Percentiles rank a stretch among this genome's conserved stretches.
Evolutionary conservation across 2,888 invertebrate genomes (phyloP).

Genomic region (Anoplius nigerrimus): DNA sequence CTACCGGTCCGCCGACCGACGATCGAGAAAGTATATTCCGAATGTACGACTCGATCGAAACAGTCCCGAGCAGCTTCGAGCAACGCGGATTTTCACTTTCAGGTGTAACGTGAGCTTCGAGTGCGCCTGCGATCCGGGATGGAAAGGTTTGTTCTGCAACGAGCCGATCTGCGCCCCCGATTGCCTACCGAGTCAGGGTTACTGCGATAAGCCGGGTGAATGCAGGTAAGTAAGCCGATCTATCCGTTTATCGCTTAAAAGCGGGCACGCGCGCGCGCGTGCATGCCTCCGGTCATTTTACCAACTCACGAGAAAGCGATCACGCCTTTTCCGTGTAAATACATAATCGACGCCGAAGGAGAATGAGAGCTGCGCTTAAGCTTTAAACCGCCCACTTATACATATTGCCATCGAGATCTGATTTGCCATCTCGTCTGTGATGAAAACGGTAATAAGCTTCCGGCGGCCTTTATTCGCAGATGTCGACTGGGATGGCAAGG

Average conservation of each 20-base stretch:
- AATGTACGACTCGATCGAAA: too few species aligned
- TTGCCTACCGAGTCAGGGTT: constrained; percentile 90
- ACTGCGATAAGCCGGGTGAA: constrained; percentile 90
- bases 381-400: too few species aligned
- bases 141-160: constrained; percentile 92
- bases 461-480: constrained; percentile 74
- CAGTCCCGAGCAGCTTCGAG: background rate
- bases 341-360: too few species aligned
- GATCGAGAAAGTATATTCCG: constrained; percentile 27
- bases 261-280: too few species aligned
- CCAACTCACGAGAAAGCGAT: too few species aligned
- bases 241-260: too few species aligned
- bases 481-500: constrained; percentile 96
- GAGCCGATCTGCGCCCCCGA: constrained; percentile 91
- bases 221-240: constrained; percentile 77
- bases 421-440: background rate
- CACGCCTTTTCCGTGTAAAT: too few species aligned
- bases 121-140: constrained; percentile 89
- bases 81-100: constrained; percentile 50
- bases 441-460: background rate
- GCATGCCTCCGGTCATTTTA: too few species aligned
- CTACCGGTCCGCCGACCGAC: constrained; percentile 10
- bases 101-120: constrained; percentile 90
- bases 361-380: too few species aligned
- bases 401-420: background rate